A percentile compares a stretch with the other conserved stretches of the same genome.
phyloP scores from a whole-genome alignment of 2,888 invertebrate species.

The Dorcus hopei region DNA sequence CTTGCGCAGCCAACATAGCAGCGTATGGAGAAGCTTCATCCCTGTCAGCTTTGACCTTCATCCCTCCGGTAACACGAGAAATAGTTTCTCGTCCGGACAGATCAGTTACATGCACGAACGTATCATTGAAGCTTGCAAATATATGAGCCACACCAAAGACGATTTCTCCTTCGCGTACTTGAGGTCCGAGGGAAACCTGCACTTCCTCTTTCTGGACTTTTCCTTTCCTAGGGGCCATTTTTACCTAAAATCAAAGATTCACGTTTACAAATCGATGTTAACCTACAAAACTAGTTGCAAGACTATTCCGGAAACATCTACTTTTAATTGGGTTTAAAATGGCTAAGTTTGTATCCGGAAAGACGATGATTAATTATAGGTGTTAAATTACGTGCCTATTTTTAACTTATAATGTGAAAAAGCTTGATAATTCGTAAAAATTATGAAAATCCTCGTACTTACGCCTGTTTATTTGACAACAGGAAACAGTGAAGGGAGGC shows the following conservation, averaged over 20 bases:
- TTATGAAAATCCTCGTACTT: conserved; percentile 3
- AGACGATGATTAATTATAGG: neutral
- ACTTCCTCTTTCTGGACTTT: conserved; percentile 96
- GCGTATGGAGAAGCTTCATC: conserved; percentile 99
- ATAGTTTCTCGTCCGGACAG: conserved; percentile 95
- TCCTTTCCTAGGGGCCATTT: conserved; percentile 97
- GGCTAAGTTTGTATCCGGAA: no score
- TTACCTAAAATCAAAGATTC: conserved; percentile 24
- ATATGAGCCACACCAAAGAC: conserved; percentile 99
- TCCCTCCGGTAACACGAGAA: conserved; percentile 93
- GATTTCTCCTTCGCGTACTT: conserved; percentile 94
- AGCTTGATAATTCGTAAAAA: no score
- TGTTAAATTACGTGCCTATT: conserved; percentile 7
- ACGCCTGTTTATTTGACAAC: conserved; percentile 8
- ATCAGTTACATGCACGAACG: conserved; percentile 99
- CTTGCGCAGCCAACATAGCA: conserved; percentile 99
- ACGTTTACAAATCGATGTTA: neutral
- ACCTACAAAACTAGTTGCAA: conserved; percentile 1
- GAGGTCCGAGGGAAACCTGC: conserved; percentile 92
- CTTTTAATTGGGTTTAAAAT: neutral
- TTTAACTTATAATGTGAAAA: neutral
- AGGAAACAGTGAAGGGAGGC: conserved; percentile 12
- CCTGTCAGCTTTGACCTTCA: conserved; percentile 99
- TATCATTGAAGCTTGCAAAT: conserved; percentile 99
- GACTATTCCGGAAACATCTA: conserved; percentile 9